Evolutionary conservation across 1,140 invertebrate species (phyloP), one percentile per base, ranked within the genome.

Genomic region (Aradophagus sp.): DNA sequence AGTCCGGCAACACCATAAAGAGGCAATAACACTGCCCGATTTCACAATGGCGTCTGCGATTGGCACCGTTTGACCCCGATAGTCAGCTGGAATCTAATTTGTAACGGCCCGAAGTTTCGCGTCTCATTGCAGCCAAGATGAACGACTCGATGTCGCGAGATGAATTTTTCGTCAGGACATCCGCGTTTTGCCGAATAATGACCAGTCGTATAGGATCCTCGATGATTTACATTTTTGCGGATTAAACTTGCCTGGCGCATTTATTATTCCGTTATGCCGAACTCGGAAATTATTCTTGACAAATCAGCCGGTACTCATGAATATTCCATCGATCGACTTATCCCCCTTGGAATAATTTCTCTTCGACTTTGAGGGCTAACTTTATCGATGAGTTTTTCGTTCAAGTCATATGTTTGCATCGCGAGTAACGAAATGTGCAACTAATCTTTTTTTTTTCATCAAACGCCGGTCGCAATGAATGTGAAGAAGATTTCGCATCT

Each of bases 41-140:
- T 59, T 39, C 32, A 47, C 44, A 50, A 50, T 61, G 38, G 31
- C 45, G 31, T 26, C 58, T 16, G 20, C 58, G 26, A 62, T 62
- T 53, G 31, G 20, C 41, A 29, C 45, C 48, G 42, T 55, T 65
- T 55, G 42, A 65, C 42, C 41, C 19, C 50, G 35, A 65, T 47
- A 39, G 27, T n/a, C 34, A 29, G 12, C 2, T 15, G 48, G 10
- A 47, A 55, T 65, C 29, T 48, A 55, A 66, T 66, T 53, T 56
- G 15, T 48, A 31, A 39, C 12, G 13, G 27, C 12, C 23, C 34
- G 29, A 55, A 53, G 32, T 53, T 63, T 55, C 15, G 45, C 34
- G 41, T 31, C 32, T 50, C 42, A 31, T 48, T 32, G 19, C n/a
- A n/a, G n/a, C n/a, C 8, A 41, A 48, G 42, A 65, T 65, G 47